Conservation (phyloP, 2,888 invertebrate genomes). For the Hedychridium roseum region DNA sequence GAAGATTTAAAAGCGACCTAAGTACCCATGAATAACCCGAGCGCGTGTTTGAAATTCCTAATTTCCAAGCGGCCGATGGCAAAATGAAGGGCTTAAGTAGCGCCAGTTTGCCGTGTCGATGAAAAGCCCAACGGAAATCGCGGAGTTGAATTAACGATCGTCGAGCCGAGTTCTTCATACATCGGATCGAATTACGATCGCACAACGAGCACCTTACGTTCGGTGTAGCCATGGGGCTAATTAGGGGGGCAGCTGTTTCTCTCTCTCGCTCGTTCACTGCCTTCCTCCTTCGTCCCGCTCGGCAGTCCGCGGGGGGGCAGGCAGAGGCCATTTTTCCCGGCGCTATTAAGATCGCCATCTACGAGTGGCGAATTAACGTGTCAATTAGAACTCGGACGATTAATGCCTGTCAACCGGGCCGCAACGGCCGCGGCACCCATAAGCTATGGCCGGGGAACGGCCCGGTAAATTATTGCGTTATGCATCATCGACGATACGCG, state of each 20-base stretch:
- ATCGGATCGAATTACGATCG: no score
- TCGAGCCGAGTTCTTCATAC: no score
- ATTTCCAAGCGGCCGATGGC: no score
- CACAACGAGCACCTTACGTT: neutral
- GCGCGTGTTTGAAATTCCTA: no score
- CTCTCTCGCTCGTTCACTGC: neutral
- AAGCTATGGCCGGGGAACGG: constrained; percentile 43
- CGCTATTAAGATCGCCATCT: constrained; percentile 41
- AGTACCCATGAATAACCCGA: no score
- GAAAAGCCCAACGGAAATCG: no score
- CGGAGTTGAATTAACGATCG: no score
- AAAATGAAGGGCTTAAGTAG: no score
- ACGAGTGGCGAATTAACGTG: constrained; percentile 51
- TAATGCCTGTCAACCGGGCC: constrained; percentile 50
- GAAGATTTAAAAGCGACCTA: no score
- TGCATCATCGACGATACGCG: constrained; percentile 42
- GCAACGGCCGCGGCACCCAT: constrained; percentile 31
- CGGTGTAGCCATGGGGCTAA: constrained; percentile 20
- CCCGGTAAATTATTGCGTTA: constrained; percentile 52
- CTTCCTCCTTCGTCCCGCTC: constrained; percentile 15
- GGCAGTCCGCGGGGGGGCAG: neutral
- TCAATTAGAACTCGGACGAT: constrained; percentile 55
- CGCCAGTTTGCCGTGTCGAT: no score
- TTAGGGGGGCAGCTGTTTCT: constrained; percentile 27
- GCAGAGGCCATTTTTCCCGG: constrained; percentile 32